Percentiles rank a stretch among this genome's conserved stretches.
Evolutionary conservation across 2,113 vertebrate genomes (phyloP).

Genomic region (Oncorhynchus clarkii): DNA sequence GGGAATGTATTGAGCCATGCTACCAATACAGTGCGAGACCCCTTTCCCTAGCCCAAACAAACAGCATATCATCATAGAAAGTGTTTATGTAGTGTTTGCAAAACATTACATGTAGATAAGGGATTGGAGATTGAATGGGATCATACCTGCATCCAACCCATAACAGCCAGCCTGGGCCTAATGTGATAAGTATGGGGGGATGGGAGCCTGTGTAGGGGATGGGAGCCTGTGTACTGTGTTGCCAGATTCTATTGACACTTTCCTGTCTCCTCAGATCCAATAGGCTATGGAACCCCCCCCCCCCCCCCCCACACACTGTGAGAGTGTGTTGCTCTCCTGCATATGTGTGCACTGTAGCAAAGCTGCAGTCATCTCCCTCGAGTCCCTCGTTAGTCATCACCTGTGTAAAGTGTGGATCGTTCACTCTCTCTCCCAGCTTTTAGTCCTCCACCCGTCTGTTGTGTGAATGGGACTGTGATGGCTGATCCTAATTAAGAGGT

Average conservation of each 20-base stretch:
- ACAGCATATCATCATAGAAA: neutral
- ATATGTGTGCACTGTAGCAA: neutral
- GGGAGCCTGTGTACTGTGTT: no score
- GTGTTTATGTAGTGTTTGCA: neutral
- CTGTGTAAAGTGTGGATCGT: constrained; percentile 32
- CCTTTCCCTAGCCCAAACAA: neutral
- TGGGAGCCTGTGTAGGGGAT: no score
- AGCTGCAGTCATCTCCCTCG: constrained; percentile 18
- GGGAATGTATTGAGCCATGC: no score
- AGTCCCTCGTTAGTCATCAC: constrained; percentile 20
- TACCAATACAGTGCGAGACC: neutral
- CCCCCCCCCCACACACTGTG: no score
- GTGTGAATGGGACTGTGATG: constrained; percentile 34
- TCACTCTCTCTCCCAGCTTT: neutral
- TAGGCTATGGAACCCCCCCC: no score
- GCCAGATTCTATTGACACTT: no score
- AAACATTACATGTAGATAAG: neutral
- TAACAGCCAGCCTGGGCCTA: neutral
- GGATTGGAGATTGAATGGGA: neutral
- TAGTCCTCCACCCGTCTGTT: constrained; percentile 33
- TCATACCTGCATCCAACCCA: neutral
- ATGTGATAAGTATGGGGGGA: neutral
- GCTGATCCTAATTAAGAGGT: constrained; percentile 45
- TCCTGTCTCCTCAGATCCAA: no score
- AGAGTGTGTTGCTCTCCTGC: neutral